Evolutionary conservation across 2,888 invertebrate species (phyloP), one percentile per base, ranked within the genome.

Genomic region (Tenodera sinensis): DNA sequence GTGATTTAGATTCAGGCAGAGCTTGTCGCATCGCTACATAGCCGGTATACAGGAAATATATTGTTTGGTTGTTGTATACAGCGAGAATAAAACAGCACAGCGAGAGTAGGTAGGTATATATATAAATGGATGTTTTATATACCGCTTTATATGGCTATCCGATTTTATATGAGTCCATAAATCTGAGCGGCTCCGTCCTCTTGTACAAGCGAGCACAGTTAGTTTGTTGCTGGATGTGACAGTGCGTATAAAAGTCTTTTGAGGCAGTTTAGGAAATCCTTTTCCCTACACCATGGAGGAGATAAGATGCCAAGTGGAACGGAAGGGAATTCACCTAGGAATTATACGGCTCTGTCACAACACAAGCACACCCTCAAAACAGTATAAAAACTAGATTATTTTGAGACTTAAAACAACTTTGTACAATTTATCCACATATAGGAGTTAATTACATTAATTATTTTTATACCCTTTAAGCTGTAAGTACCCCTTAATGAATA

Each of bases 101-200:
- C 54, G 14, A 6, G 54, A 20, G 54, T 71, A n/a, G n/a, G n/a
- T n/a, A n/a, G n/a, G n/a, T n/a, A n/a, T n/a, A 71, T 71, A 71
- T 71, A 71, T 71, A 71, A 71, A 71, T 71, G 54, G 54, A 71
- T 71, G 54, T 71, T 83, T 87, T 82, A 30, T 87, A 42, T 87
- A 34, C 87, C 30, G 34, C n/a, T 87, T 83, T 87, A 87, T 71
- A 71, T 82, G 34, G 83, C 87, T 83, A 82, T 34, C 83, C 87
- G n/a, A 87, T 83, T 87, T 87, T 87, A 87, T 87, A 87, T 34
- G 87, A 42, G 34, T 34, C 34, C 83, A 87, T 87, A 87, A 87
- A 87, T 87, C 83, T 82, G 81, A 20, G 54, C 6, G 0, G 15
- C 54, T 71, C 54, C 20, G 54, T 71, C 54, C 25, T 25, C 54